A percentile compares a stretch with the other conserved stretches of the same genome.
phyloP scores from a whole-genome alignment of 2,797 vertebrate genomes.

The Enteromius thamalakanensis region DNA sequence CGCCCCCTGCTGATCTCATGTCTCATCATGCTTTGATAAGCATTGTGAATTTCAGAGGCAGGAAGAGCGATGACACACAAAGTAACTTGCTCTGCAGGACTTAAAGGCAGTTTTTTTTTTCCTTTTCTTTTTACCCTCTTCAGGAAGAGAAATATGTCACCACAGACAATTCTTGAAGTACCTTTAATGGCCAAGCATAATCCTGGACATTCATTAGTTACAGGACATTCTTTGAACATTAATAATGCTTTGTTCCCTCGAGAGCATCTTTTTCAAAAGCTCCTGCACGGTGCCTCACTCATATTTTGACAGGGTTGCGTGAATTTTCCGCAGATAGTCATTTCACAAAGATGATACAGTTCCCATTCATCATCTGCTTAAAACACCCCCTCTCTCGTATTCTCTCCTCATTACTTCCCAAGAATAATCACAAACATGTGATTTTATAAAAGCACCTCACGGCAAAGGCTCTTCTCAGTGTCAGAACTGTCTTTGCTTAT shows the following conservation, averaged over 20 bases:
- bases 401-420: conserved; percentile 30
- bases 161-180: conserved; percentile 78
- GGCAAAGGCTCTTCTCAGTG: conserved; percentile 27
- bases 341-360: conserved; percentile 33
- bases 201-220: conserved; percentile 66
- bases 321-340: conserved; percentile 43
- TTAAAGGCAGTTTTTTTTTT: conserved; percentile 27
- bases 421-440: conserved; percentile 35
- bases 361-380: conserved; percentile 18
- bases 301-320: conserved; percentile 52
- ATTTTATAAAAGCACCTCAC: conserved; percentile 15
- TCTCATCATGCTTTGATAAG: conserved; percentile 59
- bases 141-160: conserved; percentile 75
- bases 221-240: conserved; percentile 74
- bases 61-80: conserved; percentile 57
- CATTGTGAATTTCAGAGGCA: conserved; percentile 51
- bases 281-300: background rate
- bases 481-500: conserved; percentile 48
- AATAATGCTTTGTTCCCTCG: conserved; percentile 37
- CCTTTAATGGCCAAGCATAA: conserved; percentile 79
- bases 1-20: conserved; percentile 54
- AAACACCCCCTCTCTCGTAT: conserved; percentile 1
- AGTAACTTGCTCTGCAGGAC: conserved; percentile 62
- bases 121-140: conserved; percentile 55
- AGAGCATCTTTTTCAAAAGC: conserved; percentile 47